Evolutionary conservation across 2,797 vertebrate genomes (phyloP), one percentile per base, ranked within the genome.

Genomic region (Ispidina picta): DNA sequence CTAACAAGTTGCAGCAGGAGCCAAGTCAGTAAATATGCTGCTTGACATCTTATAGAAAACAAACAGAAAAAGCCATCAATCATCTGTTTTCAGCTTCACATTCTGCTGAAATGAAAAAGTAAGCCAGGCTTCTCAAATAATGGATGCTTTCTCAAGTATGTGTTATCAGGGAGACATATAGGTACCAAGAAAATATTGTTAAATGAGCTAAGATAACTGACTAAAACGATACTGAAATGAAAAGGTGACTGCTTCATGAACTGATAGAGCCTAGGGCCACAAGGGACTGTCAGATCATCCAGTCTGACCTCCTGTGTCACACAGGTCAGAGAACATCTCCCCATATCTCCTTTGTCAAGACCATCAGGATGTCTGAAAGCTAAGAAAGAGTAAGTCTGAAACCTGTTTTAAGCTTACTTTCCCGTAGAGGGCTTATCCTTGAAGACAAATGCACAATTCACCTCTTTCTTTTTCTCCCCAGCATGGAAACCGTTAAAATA

Each of bases 41-140:
- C 94, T 93, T 96, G 97, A 97, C 97, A 97, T 91, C 79, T 86
- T 93, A 90, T 86, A 93, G 94, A 96, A 97, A 97, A 97, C 95
- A 97, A 97, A 97, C 60, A 96, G 82, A 90, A 95, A 93, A 89
- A 95, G 94, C 94, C 91, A 95, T 91, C 93, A 89, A 77, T 94
- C 90, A 89, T 81, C 60, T 87, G 71, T 89, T 95, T 96, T 89
- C 94, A 94, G 86, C 72, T 87, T 77, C 85, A 41, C 33, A 35
- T 95, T 77, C 75, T 60, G 72, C 81, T 9, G 31, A 91, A 95
- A 90, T 17, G 64, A 83, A 92, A 92, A 85, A 93, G 75, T 54
- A 90, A 92, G 85, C 83, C n/a, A 83, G 48, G 78, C 75, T 83
- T 84, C 66, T 73, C 56, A 91, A 92, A 93, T 78, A 93, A 95